A percentile compares a stretch with the other conserved stretches of the same genome.
These are phyloP conservation scores for Patella pellucida DNA, from an alignment of 2,888 invertebrate species.

Conservation along the genomic window DNA sequence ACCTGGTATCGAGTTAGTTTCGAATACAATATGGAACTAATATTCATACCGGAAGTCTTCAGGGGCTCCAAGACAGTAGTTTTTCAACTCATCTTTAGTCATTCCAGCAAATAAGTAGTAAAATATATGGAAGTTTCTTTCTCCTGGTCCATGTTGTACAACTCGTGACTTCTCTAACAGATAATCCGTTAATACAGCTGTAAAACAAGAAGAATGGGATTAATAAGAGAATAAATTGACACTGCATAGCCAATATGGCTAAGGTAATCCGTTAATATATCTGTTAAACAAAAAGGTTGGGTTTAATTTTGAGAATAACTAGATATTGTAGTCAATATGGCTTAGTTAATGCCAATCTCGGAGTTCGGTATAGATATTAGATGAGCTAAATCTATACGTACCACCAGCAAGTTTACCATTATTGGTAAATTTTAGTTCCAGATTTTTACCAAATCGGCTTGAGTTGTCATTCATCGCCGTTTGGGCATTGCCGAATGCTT, in stretches of 20 bases:
- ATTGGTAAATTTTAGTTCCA: conserved; percentile 42
- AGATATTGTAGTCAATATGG: too few relatives aligned
- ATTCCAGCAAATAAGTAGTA: conserved; percentile 64
- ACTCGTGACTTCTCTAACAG: conserved; percentile 65
- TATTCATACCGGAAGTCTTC: conserved; percentile 53
- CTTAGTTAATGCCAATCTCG: too few relatives aligned
- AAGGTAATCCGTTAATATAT: too few relatives aligned
- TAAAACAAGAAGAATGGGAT: conserved; percentile 1
- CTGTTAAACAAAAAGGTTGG: too few relatives aligned
- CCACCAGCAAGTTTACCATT: conserved; percentile 44
- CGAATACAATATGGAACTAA: too few relatives aligned
- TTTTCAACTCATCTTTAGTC: conserved; percentile 46
- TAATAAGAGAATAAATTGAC: neutral
- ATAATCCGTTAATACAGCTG: conserved; percentile 62
- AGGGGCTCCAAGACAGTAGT: conserved; percentile 54
- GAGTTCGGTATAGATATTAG: too few relatives aligned
- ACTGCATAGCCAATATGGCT: too few relatives aligned
- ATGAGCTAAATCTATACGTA: conserved; percentile 20
- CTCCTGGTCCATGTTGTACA: conserved; percentile 49
- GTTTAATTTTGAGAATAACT: neutral
- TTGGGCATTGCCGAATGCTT: conserved; percentile 62
- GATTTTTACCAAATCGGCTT: conserved; percentile 62
- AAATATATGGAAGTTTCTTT: conserved; percentile 65
- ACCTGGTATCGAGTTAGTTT: too few relatives aligned
- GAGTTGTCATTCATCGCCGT: conserved; percentile 60